These are phyloP conservation scores for Colistium nudipinnis DNA, from an alignment of 2,113 vertebrate species.

Conservation along the genomic window DNA sequence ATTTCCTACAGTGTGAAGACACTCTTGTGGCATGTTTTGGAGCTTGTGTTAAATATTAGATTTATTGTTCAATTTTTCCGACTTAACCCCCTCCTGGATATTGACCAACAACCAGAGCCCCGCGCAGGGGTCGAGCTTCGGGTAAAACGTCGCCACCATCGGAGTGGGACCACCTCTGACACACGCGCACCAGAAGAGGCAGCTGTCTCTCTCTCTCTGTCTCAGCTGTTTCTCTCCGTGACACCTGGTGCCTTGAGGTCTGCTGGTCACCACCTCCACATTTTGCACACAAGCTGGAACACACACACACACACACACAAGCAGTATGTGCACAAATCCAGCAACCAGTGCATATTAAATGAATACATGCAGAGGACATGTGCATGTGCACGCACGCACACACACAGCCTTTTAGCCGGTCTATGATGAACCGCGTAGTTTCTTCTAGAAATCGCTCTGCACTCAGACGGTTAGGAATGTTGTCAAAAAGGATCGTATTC, in stretches of 20 bases:
- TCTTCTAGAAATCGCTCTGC: slow-evolving; percentile 22
- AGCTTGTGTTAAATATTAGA: neutral
- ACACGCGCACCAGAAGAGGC: slow-evolving; percentile 44
- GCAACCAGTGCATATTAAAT: slow-evolving; percentile 12
- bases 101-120: neutral
- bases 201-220: slow-evolving; percentile 56
- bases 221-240: slow-evolving; percentile 74
- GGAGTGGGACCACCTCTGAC: slow-evolving; percentile 55
- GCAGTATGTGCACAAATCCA: neutral
- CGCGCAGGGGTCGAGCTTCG: slow-evolving; percentile 11
- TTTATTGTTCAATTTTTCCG: neutral
- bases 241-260: slow-evolving; percentile 74
- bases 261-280: slow-evolving; percentile 38
- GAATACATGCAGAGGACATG: slow-evolving; percentile 4
- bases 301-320: slow-evolving; percentile 19
- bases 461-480: slow-evolving; percentile 62
- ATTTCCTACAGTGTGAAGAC: neutral
- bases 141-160: slow-evolving; percentile 20
- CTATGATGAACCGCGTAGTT: slow-evolving; percentile 14
- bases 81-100: neutral
- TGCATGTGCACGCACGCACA: neutral
- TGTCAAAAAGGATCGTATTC: slow-evolving; percentile 67
- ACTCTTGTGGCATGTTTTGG: neutral
- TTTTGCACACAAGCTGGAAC: slow-evolving; percentile 28
- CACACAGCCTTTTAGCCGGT: slow-evolving; percentile 8